A percentile compares a stretch with the other conserved stretches of the same genome.
phyloP scores from a whole-genome alignment of 2,797 vertebrate species.

The Peromyscus eremicus region DNA sequence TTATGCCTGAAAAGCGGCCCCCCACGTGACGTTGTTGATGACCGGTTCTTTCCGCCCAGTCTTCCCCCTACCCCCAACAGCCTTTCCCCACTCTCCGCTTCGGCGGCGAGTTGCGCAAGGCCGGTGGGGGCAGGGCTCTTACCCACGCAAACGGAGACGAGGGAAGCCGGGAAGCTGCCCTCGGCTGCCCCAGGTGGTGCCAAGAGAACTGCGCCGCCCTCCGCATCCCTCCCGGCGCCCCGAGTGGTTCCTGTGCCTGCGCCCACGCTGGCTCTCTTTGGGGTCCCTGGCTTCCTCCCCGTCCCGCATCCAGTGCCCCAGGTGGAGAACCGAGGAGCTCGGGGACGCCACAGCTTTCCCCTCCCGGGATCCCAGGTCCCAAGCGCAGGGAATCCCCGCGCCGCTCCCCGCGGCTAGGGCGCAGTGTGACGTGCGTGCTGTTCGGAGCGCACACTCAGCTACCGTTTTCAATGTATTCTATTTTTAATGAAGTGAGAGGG shows the following conservation, averaged over 20 bases:
- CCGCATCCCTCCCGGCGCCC: not conserved
- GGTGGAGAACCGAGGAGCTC: not conserved
- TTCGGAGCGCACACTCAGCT: not conserved
- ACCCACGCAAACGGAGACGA: not conserved
- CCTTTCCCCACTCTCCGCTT: not conserved
- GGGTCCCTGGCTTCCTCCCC: not conserved
- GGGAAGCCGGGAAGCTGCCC: not conserved
- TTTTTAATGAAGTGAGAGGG: not conserved
- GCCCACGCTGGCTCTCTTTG: not conserved
- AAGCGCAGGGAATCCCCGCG: not conserved
- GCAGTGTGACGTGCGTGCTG: not conserved
- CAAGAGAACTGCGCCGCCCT: not conserved
- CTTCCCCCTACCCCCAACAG: not conserved
- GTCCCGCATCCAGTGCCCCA: not conserved
- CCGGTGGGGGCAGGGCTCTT: not conserved
- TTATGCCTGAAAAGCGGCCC: conserved; percentile 34
- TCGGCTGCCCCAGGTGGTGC: not conserved
- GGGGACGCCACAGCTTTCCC: not conserved
- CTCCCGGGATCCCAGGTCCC: not conserved
- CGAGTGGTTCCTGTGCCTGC: not conserved
- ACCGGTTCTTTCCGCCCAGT: conserved; percentile 26
- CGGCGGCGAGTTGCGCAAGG: not conserved
- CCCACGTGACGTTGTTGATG: conserved; percentile 62
- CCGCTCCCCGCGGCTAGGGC: not conserved
- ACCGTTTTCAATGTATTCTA: not conserved